A percentile compares a stretch with the other conserved stretches of the same genome.
These are phyloP conservation scores for Tychaedon coryphoeus DNA, from an alignment of 2,113 vertebrate species.

Conservation along the genomic window DNA sequence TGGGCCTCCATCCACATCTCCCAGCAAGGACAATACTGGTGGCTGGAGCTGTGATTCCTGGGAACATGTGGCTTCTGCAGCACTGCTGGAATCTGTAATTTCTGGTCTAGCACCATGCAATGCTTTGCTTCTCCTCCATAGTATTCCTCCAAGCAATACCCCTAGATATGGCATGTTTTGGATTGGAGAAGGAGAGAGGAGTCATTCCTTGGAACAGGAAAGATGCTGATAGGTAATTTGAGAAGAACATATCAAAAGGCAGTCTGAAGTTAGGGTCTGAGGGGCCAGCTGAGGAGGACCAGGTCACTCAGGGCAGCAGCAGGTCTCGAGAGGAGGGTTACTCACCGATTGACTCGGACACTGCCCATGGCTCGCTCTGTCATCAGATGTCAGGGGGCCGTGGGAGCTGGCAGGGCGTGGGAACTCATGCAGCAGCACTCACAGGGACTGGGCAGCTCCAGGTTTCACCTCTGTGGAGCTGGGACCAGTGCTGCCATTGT, in stretches of 20 bases:
- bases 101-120: background rate
- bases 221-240: background rate
- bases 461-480: background rate
- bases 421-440: constrained; percentile 12
- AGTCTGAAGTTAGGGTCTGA: background rate
- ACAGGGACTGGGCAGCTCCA: background rate
- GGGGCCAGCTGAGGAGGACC: background rate
- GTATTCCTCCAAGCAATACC: background rate
- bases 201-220: background rate
- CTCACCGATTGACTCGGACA: constrained; percentile 67
- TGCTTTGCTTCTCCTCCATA: background rate
- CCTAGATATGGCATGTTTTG: background rate
- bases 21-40: rapidly evolving
- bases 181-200: background rate
- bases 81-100: background rate
- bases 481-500: background rate
- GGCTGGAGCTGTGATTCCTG: background rate
- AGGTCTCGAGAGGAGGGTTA: background rate
- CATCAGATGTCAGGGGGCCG: constrained; percentile 8
- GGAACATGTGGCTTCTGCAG: background rate
- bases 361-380: constrained; percentile 66
- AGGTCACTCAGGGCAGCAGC: background rate
- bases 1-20: background rate
- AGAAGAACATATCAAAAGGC: background rate
- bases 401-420: background rate